Base-by-base conservation (phyloP, 1,140 invertebrate genomes). In the Drosophila lacertosa region DNA sequence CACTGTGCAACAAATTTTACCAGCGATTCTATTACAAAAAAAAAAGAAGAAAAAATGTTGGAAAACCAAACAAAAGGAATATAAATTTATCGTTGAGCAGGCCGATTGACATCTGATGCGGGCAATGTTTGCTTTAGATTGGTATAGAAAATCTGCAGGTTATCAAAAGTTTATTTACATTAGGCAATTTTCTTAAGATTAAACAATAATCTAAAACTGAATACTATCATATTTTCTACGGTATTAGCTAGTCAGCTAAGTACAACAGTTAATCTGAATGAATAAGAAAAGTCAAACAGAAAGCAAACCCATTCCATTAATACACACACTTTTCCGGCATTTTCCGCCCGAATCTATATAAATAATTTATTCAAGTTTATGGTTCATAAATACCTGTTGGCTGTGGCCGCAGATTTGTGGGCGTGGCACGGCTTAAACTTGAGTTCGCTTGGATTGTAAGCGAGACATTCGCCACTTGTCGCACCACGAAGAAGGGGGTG, bases 1-100 rank as follows among this genome's bases (percentile, higher is more conserved):
- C 76, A 84, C 77, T 80, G 37, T 45, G 68, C 77, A 80, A 77
- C 81, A 84, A 84, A 80, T 74, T 84, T 67, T 18, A 18, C 20
- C 15, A 24, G 6, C n/a, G 40, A 32, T 59, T 42, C 53, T 71
- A 68, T 81, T 50, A 35, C 24, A 18, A 22, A 20, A 7, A 5
- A 48, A 37, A n/a, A n/a, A n/a, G n/a, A n/a, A n/a, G n/a, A n/a
- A n/a, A n/a, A n/a, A n/a, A n/a, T n/a, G n/a, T n/a, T n/a, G n/a
- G n/a, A n/a, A n/a, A n/a, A n/a, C n/a, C 4, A 33, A 51, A 3
- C 22, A 47, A 45, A 50, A 35, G 9, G 42, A 11, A 40, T n/a
- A 9, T 32, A 33, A 53, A 44, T 22, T 33, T 18, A 6, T 16
- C 4, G 11, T 24, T 35, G n/a, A n/a, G 6, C 26, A 0, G 26